Percentiles rank a stretch among this genome's conserved stretches.
These are phyloP conservation scores for Pipistrellus pipistrellus DNA, from an alignment of 2,797 vertebrate genomes.

Conservation along the genomic window DNA sequence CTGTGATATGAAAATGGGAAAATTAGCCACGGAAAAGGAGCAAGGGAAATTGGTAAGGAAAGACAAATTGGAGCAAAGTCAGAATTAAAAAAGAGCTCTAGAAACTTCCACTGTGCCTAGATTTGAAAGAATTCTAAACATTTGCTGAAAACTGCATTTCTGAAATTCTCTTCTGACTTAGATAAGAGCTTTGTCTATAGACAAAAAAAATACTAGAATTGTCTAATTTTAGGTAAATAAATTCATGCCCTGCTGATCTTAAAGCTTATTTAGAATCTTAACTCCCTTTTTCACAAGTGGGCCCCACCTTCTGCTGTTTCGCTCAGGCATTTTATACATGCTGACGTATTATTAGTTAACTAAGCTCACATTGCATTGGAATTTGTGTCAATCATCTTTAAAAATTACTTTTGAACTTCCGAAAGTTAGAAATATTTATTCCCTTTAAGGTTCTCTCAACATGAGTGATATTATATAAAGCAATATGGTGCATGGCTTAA, in stretches of 20 bases:
- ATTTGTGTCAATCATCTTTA: neutral
- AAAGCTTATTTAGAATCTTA: conserved; percentile 20
- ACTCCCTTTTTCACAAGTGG: neutral
- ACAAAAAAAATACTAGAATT: neutral
- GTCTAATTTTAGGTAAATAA: neutral
- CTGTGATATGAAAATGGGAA: neutral
- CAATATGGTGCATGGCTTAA: too few relatives aligned
- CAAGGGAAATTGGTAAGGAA: conserved; percentile 9
- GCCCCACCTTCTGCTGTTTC: neutral
- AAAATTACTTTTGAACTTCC: neutral
- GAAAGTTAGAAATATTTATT: neutral
- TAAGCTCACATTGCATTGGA: neutral
- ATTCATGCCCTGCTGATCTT: neutral
- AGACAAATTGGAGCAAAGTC: neutral
- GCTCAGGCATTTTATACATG: neutral
- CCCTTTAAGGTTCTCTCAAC: neutral
- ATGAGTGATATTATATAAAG: neutral
- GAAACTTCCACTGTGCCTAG: neutral
- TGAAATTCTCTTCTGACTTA: neutral
- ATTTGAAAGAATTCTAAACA: neutral
- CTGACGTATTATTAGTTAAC: neutral
- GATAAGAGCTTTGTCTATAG: neutral
- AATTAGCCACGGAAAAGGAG: neutral
- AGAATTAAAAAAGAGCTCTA: neutral
- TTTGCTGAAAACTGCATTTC: neutral